Conservation (phyloP, 2,113 vertebrate species). For the Labeo rohita region DNA sequence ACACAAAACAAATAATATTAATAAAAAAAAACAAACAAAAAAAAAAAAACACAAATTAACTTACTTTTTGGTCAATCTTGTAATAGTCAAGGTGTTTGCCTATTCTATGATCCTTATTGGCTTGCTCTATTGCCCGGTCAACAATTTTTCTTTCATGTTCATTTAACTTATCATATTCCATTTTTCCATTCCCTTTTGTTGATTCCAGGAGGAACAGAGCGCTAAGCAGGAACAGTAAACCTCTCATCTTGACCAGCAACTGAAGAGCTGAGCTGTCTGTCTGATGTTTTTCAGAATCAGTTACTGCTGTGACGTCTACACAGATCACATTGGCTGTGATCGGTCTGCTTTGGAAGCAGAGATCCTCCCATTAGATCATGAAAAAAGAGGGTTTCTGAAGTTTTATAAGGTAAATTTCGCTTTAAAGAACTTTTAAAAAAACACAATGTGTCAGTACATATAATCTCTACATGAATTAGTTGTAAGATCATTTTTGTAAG, state of each 20-base stretch:
- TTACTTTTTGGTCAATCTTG: neutral
- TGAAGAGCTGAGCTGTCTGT: neutral
- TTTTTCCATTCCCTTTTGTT: neutral
- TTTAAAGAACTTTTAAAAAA: neutral
- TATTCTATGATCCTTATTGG: neutral
- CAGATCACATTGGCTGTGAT: neutral
- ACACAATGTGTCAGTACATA: too few relatives aligned
- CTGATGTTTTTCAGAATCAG: neutral
- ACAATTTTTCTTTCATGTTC: neutral
- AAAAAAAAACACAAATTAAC: neutral
- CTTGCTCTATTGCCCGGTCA: neutral
- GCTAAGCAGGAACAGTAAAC: neutral
- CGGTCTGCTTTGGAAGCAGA: neutral
- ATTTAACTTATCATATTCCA: too few relatives aligned
- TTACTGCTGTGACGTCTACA: neutral
- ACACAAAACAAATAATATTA: neutral
- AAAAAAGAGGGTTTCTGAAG: neutral
- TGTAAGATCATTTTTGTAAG: too few relatives aligned
- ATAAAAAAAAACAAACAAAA: too few relatives aligned
- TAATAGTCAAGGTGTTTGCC: neutral
- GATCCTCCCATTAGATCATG: neutral
- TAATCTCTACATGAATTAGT: too few relatives aligned
- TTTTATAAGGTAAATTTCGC: neutral
- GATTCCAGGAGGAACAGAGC: constrained; percentile 10
- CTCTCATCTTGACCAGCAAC: constrained; percentile 8